A percentile compares a stretch with the other conserved stretches of the same genome.
These are phyloP conservation scores for Cataglyphis altisquamis DNA, from an alignment of 2,888 invertebrate species.

Conservation along the genomic window DNA sequence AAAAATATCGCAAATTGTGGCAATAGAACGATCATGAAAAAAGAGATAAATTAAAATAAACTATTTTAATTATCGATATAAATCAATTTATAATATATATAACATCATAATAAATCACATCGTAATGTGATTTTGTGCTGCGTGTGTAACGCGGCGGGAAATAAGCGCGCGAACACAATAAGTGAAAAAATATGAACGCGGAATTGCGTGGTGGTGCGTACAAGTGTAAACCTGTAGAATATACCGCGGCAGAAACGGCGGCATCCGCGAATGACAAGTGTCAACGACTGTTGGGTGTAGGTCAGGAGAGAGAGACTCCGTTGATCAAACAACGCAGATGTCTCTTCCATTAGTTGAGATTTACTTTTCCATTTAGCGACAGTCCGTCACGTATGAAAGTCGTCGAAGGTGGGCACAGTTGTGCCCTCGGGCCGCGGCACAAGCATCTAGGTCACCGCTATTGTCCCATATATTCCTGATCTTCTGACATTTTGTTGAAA, in stretches of 20 bases:
- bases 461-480: slow-evolving; percentile 72
- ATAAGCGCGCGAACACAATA: not conserved
- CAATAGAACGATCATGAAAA: slow-evolving; percentile 56
- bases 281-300: slow-evolving; percentile 84
- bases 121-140: not conserved
- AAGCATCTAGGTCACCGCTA: slow-evolving; percentile 70
- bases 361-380: slow-evolving; percentile 85
- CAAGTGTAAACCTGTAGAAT: slow-evolving; percentile 59
- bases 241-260: slow-evolving; percentile 57
- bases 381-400: slow-evolving; percentile 84
- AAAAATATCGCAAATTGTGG: slow-evolving; percentile 68
- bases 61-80: not conserved
- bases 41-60: slow-evolving; percentile 11
- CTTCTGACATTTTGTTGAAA: slow-evolving; percentile 28
- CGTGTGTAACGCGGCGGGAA: not conserved
- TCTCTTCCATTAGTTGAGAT: slow-evolving; percentile 85
- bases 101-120: not conserved
- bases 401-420: slow-evolving; percentile 67
- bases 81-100: not conserved
- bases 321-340: slow-evolving; percentile 84
- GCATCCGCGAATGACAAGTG: slow-evolving; percentile 81
- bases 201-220: slow-evolving; percentile 58
- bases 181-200: slow-evolving; percentile 61
- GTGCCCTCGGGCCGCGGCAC: slow-evolving; percentile 59
- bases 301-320: slow-evolving; percentile 82